Base-by-base conservation (phyloP, 2,888 invertebrate genomes). In the Andrena dorsata region DNA sequence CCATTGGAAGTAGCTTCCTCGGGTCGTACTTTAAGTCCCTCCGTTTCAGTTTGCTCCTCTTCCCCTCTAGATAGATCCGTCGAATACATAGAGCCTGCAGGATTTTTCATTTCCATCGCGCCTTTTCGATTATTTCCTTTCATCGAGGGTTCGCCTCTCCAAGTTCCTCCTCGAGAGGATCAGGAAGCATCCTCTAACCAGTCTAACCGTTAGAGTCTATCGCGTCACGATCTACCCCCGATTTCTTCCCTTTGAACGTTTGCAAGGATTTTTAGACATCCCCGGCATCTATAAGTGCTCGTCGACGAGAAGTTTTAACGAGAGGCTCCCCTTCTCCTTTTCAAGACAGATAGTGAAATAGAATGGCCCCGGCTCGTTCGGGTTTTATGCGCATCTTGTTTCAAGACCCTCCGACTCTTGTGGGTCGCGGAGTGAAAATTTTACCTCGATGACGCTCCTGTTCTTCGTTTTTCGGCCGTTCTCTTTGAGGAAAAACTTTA, bases 81-180 rank as follows among this genome's bases (percentile, higher is more conserved):
- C 32, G 76, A 61, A 70, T 58, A 68, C 69, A 61, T n/a, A 58
- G 32, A 30, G 28, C 26, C 28, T 23, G 20, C 47, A 30, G 30
- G 72, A 80, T 80, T 77, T 74, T 80, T 84, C 77, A 84, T 84
- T 84, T 73, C 58, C 73, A 73, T 84, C 64, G 74, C 63, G 41
- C 58, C 68, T 41, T 70, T 60, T 73, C 64, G 80, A 84, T 84
- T 84, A 84, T 80, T 76, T 84, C 80, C 68, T 74, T 77, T 84
- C 76, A 66, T 60, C 73, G 53, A 74, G 61, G 32, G 61, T 74
- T 28, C 71, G 64, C 69, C 47, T 65, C 53, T 23, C 68, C 35
- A 64, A 16, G 35, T 7, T 26, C 8, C 26, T 28, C 28, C 26
- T 13, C 60, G 41, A 47, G 20, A 70, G 80, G 84, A 66, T 56